Conservation (phyloP, 2,888 invertebrate genomes). For the Noctuana brunneofusca region DNA sequence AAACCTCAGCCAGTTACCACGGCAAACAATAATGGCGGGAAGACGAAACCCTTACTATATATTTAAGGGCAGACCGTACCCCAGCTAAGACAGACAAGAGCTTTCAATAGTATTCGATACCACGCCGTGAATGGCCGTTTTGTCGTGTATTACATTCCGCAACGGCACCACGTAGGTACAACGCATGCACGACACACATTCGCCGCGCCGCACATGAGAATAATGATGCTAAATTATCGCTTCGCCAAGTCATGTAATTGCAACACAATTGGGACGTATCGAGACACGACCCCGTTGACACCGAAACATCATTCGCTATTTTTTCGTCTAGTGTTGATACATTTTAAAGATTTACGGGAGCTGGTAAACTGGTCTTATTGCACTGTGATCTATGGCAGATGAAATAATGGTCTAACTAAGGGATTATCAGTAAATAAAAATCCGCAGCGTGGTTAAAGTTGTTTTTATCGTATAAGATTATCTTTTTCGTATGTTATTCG, state of each 20-base stretch:
- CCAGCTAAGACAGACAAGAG: neutral
- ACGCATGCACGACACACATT: conserved; percentile 27
- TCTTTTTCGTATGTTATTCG: too few relatives aligned
- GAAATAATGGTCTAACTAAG: too few relatives aligned
- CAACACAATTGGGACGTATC: conserved; percentile 56
- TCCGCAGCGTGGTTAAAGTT: too few relatives aligned
- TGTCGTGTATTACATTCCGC: conserved; percentile 6
- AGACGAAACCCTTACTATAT: neutral
- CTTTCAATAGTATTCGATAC: neutral
- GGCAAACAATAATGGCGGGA: too few relatives aligned
- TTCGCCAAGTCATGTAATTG: conserved; percentile 61
- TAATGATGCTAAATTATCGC: conserved; percentile 70
- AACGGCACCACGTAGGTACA: conserved; percentile 38
- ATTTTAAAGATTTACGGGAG: neutral
- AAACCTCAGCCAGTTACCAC: too few relatives aligned
- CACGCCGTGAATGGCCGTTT: conserved; percentile 8
- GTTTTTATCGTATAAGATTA: too few relatives aligned
- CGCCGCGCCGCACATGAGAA: conserved; percentile 39
- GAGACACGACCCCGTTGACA: conserved; percentile 38
- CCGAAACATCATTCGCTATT: conserved; percentile 4
- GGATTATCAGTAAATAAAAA: too few relatives aligned
- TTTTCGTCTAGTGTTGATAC: neutral
- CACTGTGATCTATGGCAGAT: too few relatives aligned
- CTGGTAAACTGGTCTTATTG: neutral
- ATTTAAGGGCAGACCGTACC: neutral